A percentile compares a stretch with the other conserved stretches of the same genome.
Conservation (phyloP, 2,797 vertebrate species). For the Dendrocincla tyrannina region DNA sequence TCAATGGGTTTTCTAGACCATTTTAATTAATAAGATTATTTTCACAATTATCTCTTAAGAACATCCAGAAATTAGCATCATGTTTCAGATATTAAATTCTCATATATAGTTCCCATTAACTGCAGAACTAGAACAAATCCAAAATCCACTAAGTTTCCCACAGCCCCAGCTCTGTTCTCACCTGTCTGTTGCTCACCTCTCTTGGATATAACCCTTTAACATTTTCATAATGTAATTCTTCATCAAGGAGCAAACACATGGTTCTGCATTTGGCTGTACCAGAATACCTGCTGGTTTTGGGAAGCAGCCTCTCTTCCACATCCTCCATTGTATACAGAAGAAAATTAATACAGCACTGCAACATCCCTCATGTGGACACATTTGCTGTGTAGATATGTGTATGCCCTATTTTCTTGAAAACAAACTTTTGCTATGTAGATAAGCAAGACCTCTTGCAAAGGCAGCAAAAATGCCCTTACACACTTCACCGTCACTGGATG, state of each 20-base stretch:
- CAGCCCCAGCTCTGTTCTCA: not conserved
- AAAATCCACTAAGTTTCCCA: not conserved
- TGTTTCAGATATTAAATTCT: not conserved
- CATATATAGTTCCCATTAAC: not conserved
- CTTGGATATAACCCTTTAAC: not conserved
- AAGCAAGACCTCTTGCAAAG: not conserved
- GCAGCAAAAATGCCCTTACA: not conserved
- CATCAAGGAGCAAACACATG: not conserved
- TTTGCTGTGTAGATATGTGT: not conserved
- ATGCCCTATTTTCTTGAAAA: not conserved
- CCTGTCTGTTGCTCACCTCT: not conserved
- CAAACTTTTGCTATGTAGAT: not conserved
- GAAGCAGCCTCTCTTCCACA: not conserved
- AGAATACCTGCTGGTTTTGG: not conserved
- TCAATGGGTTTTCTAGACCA: not conserved
- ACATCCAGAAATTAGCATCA: not conserved
- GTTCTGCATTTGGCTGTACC: not conserved
- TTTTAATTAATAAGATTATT: not conserved
- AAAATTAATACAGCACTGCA: not conserved
- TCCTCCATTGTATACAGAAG: not conserved
- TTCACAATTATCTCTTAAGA: not conserved
- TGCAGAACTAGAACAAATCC: not conserved
- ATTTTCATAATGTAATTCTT: not conserved
- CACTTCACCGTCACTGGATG: accelerated
- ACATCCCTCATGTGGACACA: not conserved